A percentile compares a stretch with the other conserved stretches of the same genome.
Evolutionary conservation across 2,113 vertebrate genomes (phyloP).

Genomic region (Megaceryle torquata): DNA sequence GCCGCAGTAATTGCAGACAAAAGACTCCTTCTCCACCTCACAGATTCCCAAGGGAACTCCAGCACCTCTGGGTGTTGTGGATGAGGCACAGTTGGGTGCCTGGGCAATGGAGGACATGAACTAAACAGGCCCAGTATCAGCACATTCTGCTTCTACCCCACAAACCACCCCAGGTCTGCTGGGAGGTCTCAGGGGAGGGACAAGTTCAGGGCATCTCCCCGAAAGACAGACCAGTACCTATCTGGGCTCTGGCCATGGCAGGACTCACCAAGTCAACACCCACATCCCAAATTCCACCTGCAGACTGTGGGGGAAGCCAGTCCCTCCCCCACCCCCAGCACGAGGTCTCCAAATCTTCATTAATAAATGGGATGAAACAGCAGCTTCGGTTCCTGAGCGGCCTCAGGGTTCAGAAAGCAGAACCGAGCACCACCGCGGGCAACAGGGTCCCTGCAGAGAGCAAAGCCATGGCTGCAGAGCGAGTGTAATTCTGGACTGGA

Average conservation of each 20-base stretch:
- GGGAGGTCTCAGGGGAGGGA: background rate
- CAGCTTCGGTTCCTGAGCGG: background rate
- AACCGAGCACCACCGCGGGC: background rate
- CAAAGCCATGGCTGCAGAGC: background rate
- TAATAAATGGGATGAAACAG: background rate
- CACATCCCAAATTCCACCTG: background rate
- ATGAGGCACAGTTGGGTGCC: rapidly evolving
- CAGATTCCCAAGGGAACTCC: background rate
- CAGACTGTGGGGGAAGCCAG: background rate
- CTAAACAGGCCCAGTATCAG: rapidly evolving
- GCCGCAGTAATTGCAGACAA: background rate
- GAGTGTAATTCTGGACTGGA: background rate
- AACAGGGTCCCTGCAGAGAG: background rate
- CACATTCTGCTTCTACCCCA: background rate
- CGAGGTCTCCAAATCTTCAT: background rate
- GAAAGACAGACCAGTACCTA: background rate
- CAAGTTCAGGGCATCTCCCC: background rate
- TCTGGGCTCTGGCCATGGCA: background rate
- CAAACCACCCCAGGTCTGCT: background rate
- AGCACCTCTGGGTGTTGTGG: rapidly evolving
- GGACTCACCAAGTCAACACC: background rate
- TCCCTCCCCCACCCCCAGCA: background rate
- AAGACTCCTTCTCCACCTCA: background rate
- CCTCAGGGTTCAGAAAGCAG: background rate
- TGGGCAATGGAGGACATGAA: background rate